Conservation (phyloP, 2,888 invertebrate species). For the Sarcophaga subvicina region DNA sequence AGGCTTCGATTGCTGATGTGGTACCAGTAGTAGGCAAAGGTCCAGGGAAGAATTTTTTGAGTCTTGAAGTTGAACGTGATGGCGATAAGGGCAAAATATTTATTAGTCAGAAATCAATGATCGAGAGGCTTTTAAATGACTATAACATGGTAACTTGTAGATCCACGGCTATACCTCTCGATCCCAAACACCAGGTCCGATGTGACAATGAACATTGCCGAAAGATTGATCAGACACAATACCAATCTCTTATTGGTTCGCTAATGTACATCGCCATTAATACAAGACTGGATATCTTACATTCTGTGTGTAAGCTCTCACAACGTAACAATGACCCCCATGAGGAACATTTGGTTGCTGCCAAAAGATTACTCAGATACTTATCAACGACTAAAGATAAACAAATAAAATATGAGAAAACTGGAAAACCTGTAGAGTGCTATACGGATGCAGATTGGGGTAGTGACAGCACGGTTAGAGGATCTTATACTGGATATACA, state of each 20-base stretch:
- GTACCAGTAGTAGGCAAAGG: slow-evolving; percentile 42
- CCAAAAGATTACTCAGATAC: slow-evolving; percentile 28
- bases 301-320: slow-evolving; percentile 19
- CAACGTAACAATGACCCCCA: slow-evolving; percentile 34
- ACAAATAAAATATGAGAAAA: slow-evolving; percentile 20
- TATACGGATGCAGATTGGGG: slow-evolving; percentile 30
- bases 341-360: slow-evolving; percentile 22
- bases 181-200: too few species aligned
- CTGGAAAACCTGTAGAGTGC: slow-evolving; percentile 15
- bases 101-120: slow-evolving; percentile 14
- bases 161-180: too few species aligned
- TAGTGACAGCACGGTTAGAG: neutral
- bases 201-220: too few species aligned
- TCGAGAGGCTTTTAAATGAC: too few species aligned
- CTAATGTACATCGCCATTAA: neutral
- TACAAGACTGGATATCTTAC: slow-evolving; percentile 36
- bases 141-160: too few species aligned
- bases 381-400: slow-evolving; percentile 10
- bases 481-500: slow-evolving; percentile 42
- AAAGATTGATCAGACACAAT: too few species aligned
- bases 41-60: slow-evolving; percentile 21
- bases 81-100: slow-evolving; percentile 36
- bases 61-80: slow-evolving; percentile 39
- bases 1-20: slow-evolving; percentile 15
- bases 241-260: too few species aligned